Conservation (phyloP, 2,888 invertebrate species). For the Chamaedrilus cognettii region DNA sequence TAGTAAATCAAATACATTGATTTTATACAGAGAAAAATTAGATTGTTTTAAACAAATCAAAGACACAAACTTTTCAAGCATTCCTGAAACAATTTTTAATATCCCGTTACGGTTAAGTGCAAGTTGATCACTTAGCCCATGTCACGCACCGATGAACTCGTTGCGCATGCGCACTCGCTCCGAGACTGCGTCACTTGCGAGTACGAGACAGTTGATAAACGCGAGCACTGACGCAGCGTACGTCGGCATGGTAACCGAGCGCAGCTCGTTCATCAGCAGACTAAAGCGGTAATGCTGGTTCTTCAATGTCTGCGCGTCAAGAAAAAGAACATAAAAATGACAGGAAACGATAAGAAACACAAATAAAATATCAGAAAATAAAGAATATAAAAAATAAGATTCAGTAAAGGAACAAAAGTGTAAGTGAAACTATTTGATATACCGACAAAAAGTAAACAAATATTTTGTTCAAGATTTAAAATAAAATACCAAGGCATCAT, state of each 20-base stretch:
- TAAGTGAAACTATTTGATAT: too few species aligned
- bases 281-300: constrained; percentile 77
- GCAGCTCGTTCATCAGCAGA: constrained; percentile 85
- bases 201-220: constrained; percentile 94
- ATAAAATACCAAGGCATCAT: too few species aligned
- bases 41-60: too few species aligned
- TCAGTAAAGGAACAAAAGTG: background rate
- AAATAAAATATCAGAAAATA: background rate
- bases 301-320: constrained; percentile 2
- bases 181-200: constrained; percentile 82
- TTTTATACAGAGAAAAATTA: too few species aligned
- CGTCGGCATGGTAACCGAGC: constrained; percentile 76
- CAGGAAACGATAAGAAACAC: background rate
- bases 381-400: background rate
- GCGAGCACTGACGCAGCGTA: constrained; percentile 91
- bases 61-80: too few species aligned
- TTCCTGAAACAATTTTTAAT: too few species aligned
- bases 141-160: constrained; percentile 87
- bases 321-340: constrained; percentile 2
- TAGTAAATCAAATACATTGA: too few species aligned
- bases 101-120: too few species aligned
- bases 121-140: too few species aligned
- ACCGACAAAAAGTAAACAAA: too few species aligned
- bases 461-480: too few species aligned
- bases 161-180: constrained; percentile 87